These are phyloP conservation scores for Tineola bisselliella DNA, from an alignment of 2,888 invertebrate genomes.

Conservation along the genomic window DNA sequence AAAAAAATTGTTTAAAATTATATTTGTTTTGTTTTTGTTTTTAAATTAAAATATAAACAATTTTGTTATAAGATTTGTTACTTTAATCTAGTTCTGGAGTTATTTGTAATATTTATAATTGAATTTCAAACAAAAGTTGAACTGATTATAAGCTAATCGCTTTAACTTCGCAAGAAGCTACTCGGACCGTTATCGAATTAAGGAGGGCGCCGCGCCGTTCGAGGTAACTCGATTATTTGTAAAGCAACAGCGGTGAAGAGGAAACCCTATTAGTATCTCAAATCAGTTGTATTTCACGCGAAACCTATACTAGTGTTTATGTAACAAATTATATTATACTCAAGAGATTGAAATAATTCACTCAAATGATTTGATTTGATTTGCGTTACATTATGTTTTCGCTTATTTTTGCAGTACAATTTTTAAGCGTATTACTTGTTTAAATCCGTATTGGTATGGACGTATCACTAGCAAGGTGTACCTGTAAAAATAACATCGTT, in stretches of 20 bases:
- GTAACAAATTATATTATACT: background rate
- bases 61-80: background rate
- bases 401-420: too few relatives aligned
- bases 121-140: slow-evolving; percentile 8
- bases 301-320: background rate
- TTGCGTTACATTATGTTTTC: background rate
- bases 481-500: too few relatives aligned
- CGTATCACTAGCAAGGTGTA: background rate
- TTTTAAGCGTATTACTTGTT: too few relatives aligned
- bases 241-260: background rate
- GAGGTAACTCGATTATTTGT: slow-evolving; percentile 9
- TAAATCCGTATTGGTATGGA: background rate
- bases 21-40: too few relatives aligned
- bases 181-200: slow-evolving; percentile 12
- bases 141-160: slow-evolving; percentile 12
- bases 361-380: background rate
- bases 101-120: slow-evolving; percentile 7
- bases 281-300: slow-evolving; percentile 5
- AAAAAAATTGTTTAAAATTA: too few relatives aligned
- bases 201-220: slow-evolving; percentile 9
- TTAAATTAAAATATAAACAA: too few relatives aligned
- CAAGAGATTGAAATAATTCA: background rate
- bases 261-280: background rate
- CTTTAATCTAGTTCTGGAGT: background rate
- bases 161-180: slow-evolving; percentile 12